Conservation (phyloP, 2,113 vertebrate genomes). For the Electrona antarctica region DNA sequence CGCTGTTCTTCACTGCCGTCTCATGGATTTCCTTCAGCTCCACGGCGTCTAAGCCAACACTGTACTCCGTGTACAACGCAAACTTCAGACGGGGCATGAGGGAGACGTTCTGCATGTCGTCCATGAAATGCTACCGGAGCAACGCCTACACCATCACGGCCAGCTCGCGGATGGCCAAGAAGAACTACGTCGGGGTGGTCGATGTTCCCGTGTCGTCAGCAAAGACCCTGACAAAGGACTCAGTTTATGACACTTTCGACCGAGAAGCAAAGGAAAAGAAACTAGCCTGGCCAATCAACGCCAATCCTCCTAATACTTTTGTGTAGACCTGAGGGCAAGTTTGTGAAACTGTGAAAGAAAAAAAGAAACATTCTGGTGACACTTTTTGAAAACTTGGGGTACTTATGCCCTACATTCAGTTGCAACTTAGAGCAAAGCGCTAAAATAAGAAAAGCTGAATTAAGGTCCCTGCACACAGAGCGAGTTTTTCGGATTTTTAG, state of each 20-base stretch:
- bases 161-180: slow-evolving; percentile 93
- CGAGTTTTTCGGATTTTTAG: not conserved
- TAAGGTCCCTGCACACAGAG: not conserved
- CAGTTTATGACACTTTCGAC: slow-evolving; percentile 87
- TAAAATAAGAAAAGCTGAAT: too few species aligned
- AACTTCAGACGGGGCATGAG: slow-evolving; percentile 92
- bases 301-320: slow-evolving; percentile 91
- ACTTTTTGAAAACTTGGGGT: not conserved
- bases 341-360: slow-evolving; percentile 15
- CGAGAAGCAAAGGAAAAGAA: slow-evolving; percentile 91
- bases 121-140: slow-evolving; percentile 96
- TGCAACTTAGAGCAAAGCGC: not conserved
- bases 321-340: slow-evolving; percentile 71
- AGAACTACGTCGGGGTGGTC: slow-evolving; percentile 91
- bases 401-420: not conserved
- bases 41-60: slow-evolving; percentile 88
- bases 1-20: slow-evolving; percentile 82
- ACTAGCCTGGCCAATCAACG: slow-evolving; percentile 90
- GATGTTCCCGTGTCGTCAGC: slow-evolving; percentile 80
- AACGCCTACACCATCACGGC: slow-evolving; percentile 96
- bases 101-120: slow-evolving; percentile 96
- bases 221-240: slow-evolving; percentile 84
- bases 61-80: slow-evolving; percentile 89
- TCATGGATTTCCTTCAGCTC: slow-evolving; percentile 90
- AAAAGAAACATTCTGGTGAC: not conserved